A percentile compares a stretch with the other conserved stretches of the same genome.
These are phyloP conservation scores for Plumapathes pennacea DNA, from an alignment of 92 coral and sea anemone species.

Conservation along the genomic window DNA sequence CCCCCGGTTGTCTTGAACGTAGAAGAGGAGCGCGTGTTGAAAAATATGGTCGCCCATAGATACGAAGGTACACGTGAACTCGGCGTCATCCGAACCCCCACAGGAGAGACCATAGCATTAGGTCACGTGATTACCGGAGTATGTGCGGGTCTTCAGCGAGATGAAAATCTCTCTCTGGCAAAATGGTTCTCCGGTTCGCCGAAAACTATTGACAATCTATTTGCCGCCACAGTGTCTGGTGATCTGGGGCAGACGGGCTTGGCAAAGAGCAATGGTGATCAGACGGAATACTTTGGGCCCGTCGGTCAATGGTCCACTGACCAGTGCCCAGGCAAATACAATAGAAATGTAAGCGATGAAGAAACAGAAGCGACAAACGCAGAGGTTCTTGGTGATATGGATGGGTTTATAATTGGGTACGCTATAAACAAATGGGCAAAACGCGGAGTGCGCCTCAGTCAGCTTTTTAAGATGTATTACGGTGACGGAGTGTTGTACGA, in stretches of 20 bases:
- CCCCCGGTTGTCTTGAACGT: slow-evolving; percentile 1
- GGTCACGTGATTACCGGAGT: slow-evolving; percentile 56
- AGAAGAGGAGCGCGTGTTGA: not conserved
- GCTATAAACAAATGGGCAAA: slow-evolving; percentile 27
- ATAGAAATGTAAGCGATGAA: too few species aligned
- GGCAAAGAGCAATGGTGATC: slow-evolving; percentile 3
- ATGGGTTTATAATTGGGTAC: slow-evolving; percentile 66
- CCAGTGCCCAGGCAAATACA: slow-evolving; percentile 20
- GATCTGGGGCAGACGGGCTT: slow-evolving; percentile 18
- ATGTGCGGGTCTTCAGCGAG: slow-evolving; percentile 44
- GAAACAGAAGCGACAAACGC: slow-evolving; percentile 59
- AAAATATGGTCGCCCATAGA: slow-evolving; percentile 16
- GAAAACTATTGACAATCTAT: slow-evolving; percentile 47
- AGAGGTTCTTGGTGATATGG: slow-evolving; percentile 61
- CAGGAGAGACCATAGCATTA: slow-evolving; percentile 42
- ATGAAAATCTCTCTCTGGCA: slow-evolving; percentile 26
- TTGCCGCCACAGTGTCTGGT: slow-evolving; percentile 47
- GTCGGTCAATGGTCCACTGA: slow-evolving; percentile 16
- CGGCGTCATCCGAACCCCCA: slow-evolving; percentile 35
- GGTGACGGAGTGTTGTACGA: slow-evolving; percentile 56
- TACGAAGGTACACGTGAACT: slow-evolving; percentile 19
- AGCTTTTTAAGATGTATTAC: slow-evolving; percentile 74
- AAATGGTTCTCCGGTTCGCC: slow-evolving; percentile 18
- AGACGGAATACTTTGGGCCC: slow-evolving; percentile 12
- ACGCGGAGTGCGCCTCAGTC: slow-evolving; percentile 68